Percentiles rank a stretch among this genome's conserved stretches.
These are phyloP conservation scores for Rhopalosiphum nymphaeae DNA, from an alignment of 2,888 invertebrate genomes.

Conservation along the genomic window DNA sequence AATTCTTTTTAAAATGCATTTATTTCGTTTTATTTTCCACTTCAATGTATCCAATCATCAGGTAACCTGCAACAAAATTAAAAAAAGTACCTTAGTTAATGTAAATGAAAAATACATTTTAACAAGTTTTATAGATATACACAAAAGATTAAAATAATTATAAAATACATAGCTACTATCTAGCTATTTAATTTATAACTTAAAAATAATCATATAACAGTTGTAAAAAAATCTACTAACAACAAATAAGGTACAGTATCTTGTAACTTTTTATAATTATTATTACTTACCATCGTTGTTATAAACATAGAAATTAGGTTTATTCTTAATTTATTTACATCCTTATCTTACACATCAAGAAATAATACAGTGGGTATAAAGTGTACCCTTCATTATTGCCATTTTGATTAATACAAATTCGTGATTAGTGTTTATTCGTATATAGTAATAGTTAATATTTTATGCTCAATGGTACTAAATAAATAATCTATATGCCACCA, in stretches of 20 bases:
- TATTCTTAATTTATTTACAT: not conserved
- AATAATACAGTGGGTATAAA: not conserved
- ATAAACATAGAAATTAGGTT: not conserved
- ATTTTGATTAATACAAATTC: not conserved
- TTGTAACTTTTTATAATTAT: not conserved
- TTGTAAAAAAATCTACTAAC: not conserved
- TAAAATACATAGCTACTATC: not conserved
- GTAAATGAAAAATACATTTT: not conserved
- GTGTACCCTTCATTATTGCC: not conserved
- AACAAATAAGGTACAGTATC: not conserved
- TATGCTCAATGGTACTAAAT: not conserved
- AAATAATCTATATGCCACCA: not conserved
- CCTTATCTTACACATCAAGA: not conserved
- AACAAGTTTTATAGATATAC: not conserved
- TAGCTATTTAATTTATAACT: not conserved
- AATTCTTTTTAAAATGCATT: not conserved
- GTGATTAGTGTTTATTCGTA: not conserved
- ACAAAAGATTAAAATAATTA: not conserved
- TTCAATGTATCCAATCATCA: not conserved
- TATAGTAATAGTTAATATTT: not conserved
- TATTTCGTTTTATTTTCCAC: not conserved
- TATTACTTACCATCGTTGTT: not conserved
- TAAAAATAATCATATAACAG: not conserved
- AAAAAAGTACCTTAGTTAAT: not conserved
- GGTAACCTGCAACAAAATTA: not conserved